Percentiles rank a stretch among this genome's conserved stretches.
Evolutionary conservation across 2,113 vertebrate species (phyloP).

Genomic region (Otis tarda): DNA sequence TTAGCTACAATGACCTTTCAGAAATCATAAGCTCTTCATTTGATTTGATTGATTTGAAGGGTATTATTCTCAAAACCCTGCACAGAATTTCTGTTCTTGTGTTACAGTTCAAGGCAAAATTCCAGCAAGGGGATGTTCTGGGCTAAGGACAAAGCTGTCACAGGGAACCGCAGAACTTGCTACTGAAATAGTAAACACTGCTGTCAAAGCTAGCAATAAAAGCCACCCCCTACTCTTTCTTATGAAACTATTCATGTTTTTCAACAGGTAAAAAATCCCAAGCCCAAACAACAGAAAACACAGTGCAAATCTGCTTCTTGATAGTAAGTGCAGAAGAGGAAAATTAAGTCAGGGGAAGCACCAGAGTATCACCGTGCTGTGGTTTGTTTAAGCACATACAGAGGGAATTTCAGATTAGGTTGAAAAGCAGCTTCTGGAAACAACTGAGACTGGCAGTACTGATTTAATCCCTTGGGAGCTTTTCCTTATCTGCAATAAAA

Average conservation of each 20-base stretch:
- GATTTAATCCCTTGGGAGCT: neutral
- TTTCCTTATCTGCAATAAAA: neutral
- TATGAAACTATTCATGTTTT: neutral
- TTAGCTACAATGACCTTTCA: neutral
- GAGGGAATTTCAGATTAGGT: neutral
- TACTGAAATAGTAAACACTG: neutral
- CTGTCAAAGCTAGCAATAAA: neutral
- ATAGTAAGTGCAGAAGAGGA: neutral
- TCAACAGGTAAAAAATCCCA: neutral
- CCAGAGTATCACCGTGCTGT: neutral
- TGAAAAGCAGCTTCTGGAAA: neutral
- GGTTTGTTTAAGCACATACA: neutral
- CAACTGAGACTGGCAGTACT: neutral
- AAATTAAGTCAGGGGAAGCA: neutral
- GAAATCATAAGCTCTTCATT: conserved; percentile 11
- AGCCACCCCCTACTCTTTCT: neutral
- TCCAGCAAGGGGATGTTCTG: neutral
- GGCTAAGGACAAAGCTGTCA: conserved; percentile 13
- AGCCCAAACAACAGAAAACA: neutral
- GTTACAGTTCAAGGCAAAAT: conserved; percentile 3
- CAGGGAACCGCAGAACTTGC: neutral
- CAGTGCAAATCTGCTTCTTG: neutral
- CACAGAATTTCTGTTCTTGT: neutral
- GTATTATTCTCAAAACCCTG: neutral
- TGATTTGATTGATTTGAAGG: neutral